Percentiles rank a stretch among this genome's conserved stretches.
Conservation (phyloP, 2,113 vertebrate genomes). For the Callorhinus ursinus region DNA sequence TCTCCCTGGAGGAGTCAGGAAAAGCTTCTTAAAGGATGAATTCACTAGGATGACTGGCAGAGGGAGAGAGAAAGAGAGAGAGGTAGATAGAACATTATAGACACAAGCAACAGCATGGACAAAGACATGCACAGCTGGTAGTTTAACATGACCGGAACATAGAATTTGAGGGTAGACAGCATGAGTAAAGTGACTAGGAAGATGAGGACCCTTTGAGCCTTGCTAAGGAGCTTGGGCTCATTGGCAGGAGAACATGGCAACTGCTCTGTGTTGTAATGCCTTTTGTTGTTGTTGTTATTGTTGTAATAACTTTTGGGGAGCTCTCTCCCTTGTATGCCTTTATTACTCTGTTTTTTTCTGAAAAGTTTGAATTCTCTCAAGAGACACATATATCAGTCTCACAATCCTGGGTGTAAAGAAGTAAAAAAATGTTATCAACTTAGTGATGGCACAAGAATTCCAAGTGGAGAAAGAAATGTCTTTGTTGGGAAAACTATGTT, state of each 20-base stretch:
- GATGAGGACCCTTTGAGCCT: too few species aligned
- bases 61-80: not conserved
- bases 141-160: not conserved
- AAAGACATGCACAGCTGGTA: not conserved
- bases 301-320: not conserved
- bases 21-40: constrained; percentile 13
- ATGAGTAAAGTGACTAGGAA: not conserved
- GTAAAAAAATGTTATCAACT: not conserved
- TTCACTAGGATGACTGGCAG: not conserved
- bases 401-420: not conserved
- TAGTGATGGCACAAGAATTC: not conserved
- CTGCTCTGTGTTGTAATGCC: not conserved
- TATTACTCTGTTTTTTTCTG: not conserved
- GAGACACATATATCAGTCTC: not conserved
- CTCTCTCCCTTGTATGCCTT: not conserved
- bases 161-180: not conserved
- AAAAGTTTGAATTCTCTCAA: not conserved
- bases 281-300: not conserved
- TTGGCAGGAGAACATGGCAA: not conserved
- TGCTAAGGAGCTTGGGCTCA: not conserved
- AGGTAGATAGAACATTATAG: not conserved
- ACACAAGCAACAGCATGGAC: not conserved
- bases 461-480: not conserved
- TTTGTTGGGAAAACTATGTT: not conserved
- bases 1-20: not conserved